Evolutionary conservation across 2,888 invertebrate species (phyloP), one percentile per base, ranked within the genome.

Genomic region (Drosophila monieri): DNA sequence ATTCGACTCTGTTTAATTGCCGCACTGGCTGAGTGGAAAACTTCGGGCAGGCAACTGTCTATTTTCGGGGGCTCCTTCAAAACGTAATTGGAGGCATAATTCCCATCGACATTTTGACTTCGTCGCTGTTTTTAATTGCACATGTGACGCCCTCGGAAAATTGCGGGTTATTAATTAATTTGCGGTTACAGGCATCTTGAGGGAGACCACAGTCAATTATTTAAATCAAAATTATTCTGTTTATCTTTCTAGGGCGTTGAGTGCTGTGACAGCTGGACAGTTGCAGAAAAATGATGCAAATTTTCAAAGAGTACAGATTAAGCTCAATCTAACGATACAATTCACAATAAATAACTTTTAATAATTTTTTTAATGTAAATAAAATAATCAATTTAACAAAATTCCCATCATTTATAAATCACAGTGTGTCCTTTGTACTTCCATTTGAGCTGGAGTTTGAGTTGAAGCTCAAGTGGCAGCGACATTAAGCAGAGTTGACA

Each of bases 41-140:
- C 49, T 60, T 69, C 44, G 15, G 44, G 39, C 49, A 65, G 56
- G 59, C 54, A 48, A 47, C 78, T 83, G 80, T 78, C 78, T 70
- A 59, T 71, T 66, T 64, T 51, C 51, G 62, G 65, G 46, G 43
- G 59, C 58, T 46, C 44, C 70, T 76, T 76, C 12, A 52, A 59
- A 65, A 47, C 75, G 57, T 80, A 85, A 83, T 83, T 83, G 76
- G 61, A 57, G 72, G 43, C 47, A 30, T 23, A 62, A 49, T 59
- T 62, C 27, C 43, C 48, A 59, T 39, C 21, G 43, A 51, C 46
- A 61, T 66, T 53, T 75, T 77, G 74, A 76, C 66, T 72, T 77
- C 68, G 30, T 65, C 62, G 76, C 61, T 83, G 80, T 55, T 83
- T 78, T 73, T 77, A 83, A 77, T 80, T 83, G 77, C 77, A 68